Evolutionary conservation across 2,113 vertebrate species (phyloP).

Genomic region (Neomonachus schauinslandi): DNA sequence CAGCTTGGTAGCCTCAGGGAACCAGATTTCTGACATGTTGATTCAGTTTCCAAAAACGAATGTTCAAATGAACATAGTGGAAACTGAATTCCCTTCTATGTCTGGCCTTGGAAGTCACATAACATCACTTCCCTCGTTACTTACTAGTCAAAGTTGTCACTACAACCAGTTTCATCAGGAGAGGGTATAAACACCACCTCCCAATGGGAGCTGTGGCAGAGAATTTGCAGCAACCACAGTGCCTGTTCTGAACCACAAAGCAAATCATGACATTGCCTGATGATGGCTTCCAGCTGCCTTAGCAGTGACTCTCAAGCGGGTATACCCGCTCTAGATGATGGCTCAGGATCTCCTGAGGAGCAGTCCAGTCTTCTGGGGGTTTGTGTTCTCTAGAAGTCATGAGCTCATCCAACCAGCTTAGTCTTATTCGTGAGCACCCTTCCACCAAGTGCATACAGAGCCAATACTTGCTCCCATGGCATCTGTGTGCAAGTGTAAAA

Average conservation of each 20-base stretch:
- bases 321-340: neutral
- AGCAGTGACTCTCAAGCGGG: neutral
- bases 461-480: neutral
- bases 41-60: neutral
- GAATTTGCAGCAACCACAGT: neutral
- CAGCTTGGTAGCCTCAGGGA: neutral
- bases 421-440: neutral
- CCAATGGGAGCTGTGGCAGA: neutral
- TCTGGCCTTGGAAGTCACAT: neutral
- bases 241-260: neutral
- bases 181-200: neutral
- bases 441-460: neutral
- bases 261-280: neutral
- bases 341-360: neutral
- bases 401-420: neutral
- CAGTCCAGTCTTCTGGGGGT: neutral
- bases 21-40: neutral
- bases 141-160: neutral
- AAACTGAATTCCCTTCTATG: neutral
- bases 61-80: neutral
- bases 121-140: neutral
- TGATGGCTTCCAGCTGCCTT: neutral
- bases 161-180: neutral
- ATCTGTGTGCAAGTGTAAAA: neutral
- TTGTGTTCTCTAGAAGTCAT: neutral